Percentiles rank a stretch among this genome's conserved stretches.
phyloP scores from a whole-genome alignment of 92 coral and sea anemone species.

The Porites cylindrica region DNA sequence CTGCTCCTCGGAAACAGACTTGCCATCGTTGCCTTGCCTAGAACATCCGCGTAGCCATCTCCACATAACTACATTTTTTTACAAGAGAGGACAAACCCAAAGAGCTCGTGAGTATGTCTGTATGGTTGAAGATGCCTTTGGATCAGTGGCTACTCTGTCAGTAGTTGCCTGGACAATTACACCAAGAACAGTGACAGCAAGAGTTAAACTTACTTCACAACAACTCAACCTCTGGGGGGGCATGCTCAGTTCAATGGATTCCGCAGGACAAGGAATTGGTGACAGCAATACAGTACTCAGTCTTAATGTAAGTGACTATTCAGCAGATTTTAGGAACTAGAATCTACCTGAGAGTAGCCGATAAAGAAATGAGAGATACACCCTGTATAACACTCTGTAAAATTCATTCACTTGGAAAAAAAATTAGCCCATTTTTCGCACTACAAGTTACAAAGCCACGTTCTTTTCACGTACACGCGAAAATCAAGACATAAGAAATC shows the following conservation, averaged over 20 bases:
- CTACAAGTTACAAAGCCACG: too few species aligned
- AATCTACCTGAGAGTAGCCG: too few species aligned
- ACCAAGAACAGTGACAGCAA: constrained; percentile 51
- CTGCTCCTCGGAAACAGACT: background rate
- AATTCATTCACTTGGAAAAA: too few species aligned
- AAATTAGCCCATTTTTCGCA: too few species aligned
- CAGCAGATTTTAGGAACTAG: background rate
- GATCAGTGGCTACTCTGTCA: constrained; percentile 29
- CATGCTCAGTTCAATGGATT: background rate
- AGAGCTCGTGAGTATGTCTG: constrained; percentile 32
- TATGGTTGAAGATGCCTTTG: constrained; percentile 44
- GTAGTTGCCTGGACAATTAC: constrained; percentile 63
- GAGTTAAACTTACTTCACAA: constrained; percentile 47
- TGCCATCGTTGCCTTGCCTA: constrained; percentile 16
- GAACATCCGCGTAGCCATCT: background rate
- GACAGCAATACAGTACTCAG: background rate
- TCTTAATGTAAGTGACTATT: background rate
- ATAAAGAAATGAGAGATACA: too few species aligned
- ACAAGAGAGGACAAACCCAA: constrained; percentile 15
- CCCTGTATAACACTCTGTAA: too few species aligned
- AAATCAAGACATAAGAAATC: too few species aligned
- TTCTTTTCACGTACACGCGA: too few species aligned
- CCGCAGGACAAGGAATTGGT: background rate
- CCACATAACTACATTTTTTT: constrained; percentile 57
- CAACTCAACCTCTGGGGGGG: constrained; percentile 51